phyloP scores from a whole-genome alignment of 1,140 invertebrate species.

The Muscidifurax raptorellus region DNA sequence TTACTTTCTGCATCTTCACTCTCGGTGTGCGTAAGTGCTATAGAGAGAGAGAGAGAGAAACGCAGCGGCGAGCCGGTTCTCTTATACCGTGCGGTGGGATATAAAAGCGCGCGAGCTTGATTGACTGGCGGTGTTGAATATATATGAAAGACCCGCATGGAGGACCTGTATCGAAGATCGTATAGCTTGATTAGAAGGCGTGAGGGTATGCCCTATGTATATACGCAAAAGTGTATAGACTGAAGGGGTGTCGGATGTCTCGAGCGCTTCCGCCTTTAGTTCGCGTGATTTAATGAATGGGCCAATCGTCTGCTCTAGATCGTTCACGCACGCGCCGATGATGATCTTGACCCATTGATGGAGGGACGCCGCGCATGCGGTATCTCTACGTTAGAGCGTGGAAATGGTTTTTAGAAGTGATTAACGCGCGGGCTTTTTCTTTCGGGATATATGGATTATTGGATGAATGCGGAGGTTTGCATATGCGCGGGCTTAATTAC shows the following conservation, averaged over 20 bases:
- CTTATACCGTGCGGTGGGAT: background rate
- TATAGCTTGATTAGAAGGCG: background rate
- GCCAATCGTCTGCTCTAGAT: conserved; percentile 1
- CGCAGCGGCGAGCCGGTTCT: background rate
- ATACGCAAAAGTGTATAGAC: background rate
- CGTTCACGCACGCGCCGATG: background rate
- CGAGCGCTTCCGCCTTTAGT: conserved; percentile 51
- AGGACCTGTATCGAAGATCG: background rate
- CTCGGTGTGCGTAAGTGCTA: background rate
- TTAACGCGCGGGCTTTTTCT: too few relatives aligned
- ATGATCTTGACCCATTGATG: conserved; percentile 17
- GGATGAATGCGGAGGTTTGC: too few relatives aligned
- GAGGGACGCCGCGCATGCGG: too few relatives aligned
- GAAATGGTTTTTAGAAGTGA: background rate
- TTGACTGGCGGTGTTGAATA: background rate
- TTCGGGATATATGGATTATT: too few relatives aligned
- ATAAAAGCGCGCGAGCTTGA: background rate
- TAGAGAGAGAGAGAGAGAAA: background rate
- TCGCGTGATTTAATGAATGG: conserved; percentile 54
- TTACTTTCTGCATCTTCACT: conserved; percentile 10
- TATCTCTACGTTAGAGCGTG: too few relatives aligned
- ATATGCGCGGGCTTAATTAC: too few relatives aligned
- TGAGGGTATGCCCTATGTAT: background rate
- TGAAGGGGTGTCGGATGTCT: conserved; percentile 33
- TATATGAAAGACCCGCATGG: too few relatives aligned